These are phyloP conservation scores for Lycodopsis pacificus DNA, from an alignment of 2,797 vertebrate species.

Conservation along the genomic window DNA sequence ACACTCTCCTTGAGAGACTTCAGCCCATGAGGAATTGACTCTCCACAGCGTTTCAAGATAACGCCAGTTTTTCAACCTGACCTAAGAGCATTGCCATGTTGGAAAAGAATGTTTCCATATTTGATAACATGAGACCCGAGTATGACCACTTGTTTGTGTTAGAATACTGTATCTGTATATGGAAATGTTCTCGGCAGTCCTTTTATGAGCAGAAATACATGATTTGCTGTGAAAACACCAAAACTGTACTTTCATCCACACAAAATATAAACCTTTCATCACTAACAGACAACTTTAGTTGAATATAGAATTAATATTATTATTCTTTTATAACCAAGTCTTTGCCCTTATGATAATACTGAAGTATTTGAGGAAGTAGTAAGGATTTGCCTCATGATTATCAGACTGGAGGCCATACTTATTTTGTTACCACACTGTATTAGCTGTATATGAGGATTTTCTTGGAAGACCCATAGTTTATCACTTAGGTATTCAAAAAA, in stretches of 20 bases:
- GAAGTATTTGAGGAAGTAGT: not conserved
- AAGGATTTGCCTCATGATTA: not conserved
- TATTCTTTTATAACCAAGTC: not conserved
- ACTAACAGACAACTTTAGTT: not conserved
- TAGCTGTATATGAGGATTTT: not conserved
- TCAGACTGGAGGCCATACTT: not conserved
- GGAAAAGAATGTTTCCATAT: constrained; percentile 40
- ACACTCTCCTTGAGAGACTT: constrained; percentile 10
- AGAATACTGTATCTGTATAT: constrained; percentile 28
- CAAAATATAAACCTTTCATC: not conserved
- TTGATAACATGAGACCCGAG: constrained; percentile 17
- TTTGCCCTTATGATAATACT: not conserved
- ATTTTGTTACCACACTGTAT: not conserved
- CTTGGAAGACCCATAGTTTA: not conserved
- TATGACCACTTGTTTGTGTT: constrained; percentile 35
- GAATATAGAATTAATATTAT: not conserved
- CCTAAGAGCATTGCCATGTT: constrained; percentile 31
- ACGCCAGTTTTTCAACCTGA: constrained; percentile 20
- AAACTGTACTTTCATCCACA: not conserved
- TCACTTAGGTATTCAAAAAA: not conserved
- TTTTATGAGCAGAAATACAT: constrained; percentile 40
- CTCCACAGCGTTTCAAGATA: constrained; percentile 39
- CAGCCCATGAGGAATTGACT: constrained; percentile 30
- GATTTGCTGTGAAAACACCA: not conserved
- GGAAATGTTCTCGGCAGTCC: constrained; percentile 15